A percentile compares a stretch with the other conserved stretches of the same genome.
Evolutionary conservation across 1,140 invertebrate species (phyloP).

Genomic region (Cyclina sinensis): DNA sequence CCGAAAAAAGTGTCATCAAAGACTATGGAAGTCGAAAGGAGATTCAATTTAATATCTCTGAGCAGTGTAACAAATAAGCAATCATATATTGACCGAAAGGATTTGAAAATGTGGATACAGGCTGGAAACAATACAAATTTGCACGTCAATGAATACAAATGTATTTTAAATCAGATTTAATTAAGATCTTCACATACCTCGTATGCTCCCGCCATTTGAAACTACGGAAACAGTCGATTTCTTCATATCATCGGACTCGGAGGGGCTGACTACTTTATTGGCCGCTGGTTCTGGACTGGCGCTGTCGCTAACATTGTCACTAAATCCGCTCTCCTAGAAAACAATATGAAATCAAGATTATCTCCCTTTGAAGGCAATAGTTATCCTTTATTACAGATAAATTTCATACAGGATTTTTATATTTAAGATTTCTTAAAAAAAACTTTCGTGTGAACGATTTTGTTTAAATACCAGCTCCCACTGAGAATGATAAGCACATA

Average conservation of each 20-base stretch:
- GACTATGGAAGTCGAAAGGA: no score
- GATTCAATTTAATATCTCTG: no score
- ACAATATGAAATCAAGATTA: neutral
- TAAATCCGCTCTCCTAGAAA: constrained; percentile 41
- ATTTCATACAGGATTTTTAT: no score
- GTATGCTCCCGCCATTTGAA: constrained; percentile 56
- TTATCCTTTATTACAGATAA: no score
- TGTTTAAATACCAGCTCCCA: no score
- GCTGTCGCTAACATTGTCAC: constrained; percentile 47
- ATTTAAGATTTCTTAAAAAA: no score
- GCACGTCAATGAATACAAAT: neutral
- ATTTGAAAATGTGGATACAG: no score
- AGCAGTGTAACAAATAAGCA: no score
- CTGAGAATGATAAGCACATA: no score
- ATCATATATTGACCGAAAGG: no score
- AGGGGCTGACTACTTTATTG: constrained; percentile 31
- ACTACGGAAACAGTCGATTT: constrained; percentile 25
- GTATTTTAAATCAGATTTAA: neutral
- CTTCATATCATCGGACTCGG: constrained; percentile 56
- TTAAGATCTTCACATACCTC: constrained; percentile 59
- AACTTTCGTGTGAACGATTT: no score
- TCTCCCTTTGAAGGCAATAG: neutral
- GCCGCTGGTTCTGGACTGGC: constrained; percentile 45
- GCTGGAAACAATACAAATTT: neutral
- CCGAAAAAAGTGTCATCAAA: no score